A percentile compares a stretch with the other conserved stretches of the same genome.
phyloP scores from a whole-genome alignment of 2,113 vertebrate genomes.

The Thalassoma bifasciatum region DNA sequence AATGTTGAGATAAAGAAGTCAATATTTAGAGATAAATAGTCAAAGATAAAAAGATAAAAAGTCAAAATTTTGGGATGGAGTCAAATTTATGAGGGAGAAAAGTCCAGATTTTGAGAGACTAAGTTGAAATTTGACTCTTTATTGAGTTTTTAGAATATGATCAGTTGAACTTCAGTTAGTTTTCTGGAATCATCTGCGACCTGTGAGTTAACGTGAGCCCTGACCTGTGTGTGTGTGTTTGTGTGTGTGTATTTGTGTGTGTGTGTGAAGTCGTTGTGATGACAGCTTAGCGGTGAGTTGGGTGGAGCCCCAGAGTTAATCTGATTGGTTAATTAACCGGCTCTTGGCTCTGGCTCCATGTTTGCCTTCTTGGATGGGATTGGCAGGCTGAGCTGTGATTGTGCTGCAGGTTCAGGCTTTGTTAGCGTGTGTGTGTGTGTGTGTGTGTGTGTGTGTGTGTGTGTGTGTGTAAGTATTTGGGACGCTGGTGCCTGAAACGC shows the following conservation, averaged over 20 bases:
- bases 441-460: not conserved
- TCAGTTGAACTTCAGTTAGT: too few relatives aligned
- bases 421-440: slow-evolving; percentile 5
- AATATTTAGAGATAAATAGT: too few relatives aligned
- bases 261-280: slow-evolving; percentile 60
- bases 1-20: too few relatives aligned
- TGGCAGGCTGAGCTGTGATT: slow-evolving; percentile 55
- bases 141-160: too few relatives aligned
- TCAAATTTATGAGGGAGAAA: too few relatives aligned
- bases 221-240: slow-evolving; percentile 15
- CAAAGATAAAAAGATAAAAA: too few relatives aligned
- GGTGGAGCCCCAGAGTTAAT: slow-evolving; percentile 54
- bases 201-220: not conserved
- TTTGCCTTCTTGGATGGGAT: slow-evolving; percentile 61
- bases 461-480: slow-evolving; percentile 1
- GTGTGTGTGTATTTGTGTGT: slow-evolving; percentile 23
- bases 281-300: slow-evolving; percentile 63
- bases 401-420: slow-evolving; percentile 46
- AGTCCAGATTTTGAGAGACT: too few relatives aligned
- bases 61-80: too few relatives aligned
- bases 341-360: slow-evolving; percentile 59
- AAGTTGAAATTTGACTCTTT: too few relatives aligned
- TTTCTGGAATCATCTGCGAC: too few relatives aligned
- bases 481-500: not conserved
- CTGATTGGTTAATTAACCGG: slow-evolving; percentile 62